Percentiles rank a stretch among this genome's conserved stretches.
phyloP scores from a whole-genome alignment of 2,113 vertebrate species.

The Rhinogobius similis region DNA sequence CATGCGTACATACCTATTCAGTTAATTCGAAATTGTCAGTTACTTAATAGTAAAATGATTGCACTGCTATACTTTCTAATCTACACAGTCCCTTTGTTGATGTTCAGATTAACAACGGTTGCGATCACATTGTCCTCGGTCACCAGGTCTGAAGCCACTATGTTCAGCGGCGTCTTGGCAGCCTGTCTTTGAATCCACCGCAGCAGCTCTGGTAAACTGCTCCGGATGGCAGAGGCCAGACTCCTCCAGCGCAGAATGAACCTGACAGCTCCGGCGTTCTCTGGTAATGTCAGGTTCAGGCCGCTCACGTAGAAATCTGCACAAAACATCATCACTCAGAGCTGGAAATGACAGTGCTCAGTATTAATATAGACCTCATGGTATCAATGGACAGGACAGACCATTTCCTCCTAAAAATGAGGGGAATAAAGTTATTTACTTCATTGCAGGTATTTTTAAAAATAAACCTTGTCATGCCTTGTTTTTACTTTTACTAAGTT shows the following conservation, averaged over 20 bases:
- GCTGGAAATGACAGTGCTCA: too few relatives aligned
- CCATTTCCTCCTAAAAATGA: too few relatives aligned
- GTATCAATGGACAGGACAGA: too few relatives aligned
- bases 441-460: too few relatives aligned
- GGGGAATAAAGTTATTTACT: too few relatives aligned
- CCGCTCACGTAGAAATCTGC: conserved; percentile 62
- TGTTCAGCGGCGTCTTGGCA: conserved; percentile 19
- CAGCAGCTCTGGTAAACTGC: conserved; percentile 39
- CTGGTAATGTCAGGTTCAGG: conserved; percentile 62
- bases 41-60: too few relatives aligned
- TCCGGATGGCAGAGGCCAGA: conserved; percentile 16
- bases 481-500: too few relatives aligned
- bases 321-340: neutral
- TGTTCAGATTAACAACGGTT: conserved; percentile 48
- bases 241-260: conserved; percentile 43
- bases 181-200: conserved; percentile 35
- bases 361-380: too few relatives aligned
- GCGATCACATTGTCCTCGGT: conserved; percentile 39
- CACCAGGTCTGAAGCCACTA: conserved; percentile 58
- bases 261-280: neutral
- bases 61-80: too few relatives aligned
- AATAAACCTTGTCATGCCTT: too few relatives aligned
- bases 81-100: neutral
- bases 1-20: too few relatives aligned
- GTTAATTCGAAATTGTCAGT: too few relatives aligned